These are phyloP conservation scores for Isoperla grammatica DNA, from an alignment of 2,888 invertebrate species.

Conservation along the genomic window DNA sequence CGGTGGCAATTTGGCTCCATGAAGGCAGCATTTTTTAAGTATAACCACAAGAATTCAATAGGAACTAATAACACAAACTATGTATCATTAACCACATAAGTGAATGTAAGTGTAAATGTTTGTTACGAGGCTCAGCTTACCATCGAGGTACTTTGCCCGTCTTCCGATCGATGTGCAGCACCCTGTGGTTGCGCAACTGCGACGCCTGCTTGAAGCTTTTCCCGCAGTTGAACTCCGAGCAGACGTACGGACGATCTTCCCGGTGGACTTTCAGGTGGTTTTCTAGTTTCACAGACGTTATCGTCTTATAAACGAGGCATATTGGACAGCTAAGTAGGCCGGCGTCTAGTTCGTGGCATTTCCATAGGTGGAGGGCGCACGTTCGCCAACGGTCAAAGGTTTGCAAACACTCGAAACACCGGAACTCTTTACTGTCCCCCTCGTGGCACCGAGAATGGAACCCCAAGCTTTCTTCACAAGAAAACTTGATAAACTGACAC, in stretches of 20 bases:
- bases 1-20: too few relatives aligned
- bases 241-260: conserved; percentile 47
- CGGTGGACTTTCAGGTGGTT: conserved; percentile 60
- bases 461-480: conserved; percentile 40
- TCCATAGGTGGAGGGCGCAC: conserved; percentile 65
- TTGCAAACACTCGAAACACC: conserved; percentile 23
- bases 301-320: conserved; percentile 27
- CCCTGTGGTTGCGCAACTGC: conserved; percentile 57
- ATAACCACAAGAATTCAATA: too few relatives aligned
- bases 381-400: conserved; percentile 50
- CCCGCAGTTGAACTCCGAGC: conserved; percentile 48
- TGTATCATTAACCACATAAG: too few relatives aligned
- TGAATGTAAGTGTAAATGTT: too few relatives aligned
- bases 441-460: conserved; percentile 51
- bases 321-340: conserved; percentile 28
- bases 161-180: conserved; percentile 46
- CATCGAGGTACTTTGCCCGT: conserved; percentile 22
- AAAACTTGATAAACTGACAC: conserved; percentile 50
- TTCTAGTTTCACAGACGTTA: conserved; percentile 46
- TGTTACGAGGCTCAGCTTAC: too few relatives aligned
- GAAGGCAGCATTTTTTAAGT: too few relatives aligned
- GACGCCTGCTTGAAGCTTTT: conserved; percentile 57
- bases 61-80: too few relatives aligned
- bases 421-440: conserved; percentile 18
- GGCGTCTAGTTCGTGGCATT: conserved; percentile 37